These are phyloP conservation scores for Batillaria attramentaria DNA, from an alignment of 1,140 invertebrate genomes.

Conservation along the genomic window DNA sequence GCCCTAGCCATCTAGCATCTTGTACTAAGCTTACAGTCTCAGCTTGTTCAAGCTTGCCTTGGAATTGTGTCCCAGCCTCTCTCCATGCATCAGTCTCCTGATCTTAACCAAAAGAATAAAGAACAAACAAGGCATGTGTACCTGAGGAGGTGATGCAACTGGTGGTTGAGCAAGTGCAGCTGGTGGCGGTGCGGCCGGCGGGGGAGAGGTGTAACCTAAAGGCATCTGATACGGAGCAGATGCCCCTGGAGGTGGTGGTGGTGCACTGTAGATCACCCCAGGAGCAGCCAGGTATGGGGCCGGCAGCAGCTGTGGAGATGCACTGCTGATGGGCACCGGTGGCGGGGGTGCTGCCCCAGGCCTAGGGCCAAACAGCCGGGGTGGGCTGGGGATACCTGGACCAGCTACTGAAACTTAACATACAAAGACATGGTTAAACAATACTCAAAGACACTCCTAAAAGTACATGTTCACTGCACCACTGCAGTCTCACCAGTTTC, in stretches of 20 bases:
- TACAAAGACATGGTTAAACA: neutral
- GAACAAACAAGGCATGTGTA: constrained; percentile 11
- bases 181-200: constrained; percentile 38
- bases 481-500: too few relatives aligned
- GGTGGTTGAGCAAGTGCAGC: constrained; percentile 24
- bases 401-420: constrained; percentile 34
- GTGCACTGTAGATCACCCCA: constrained; percentile 47
- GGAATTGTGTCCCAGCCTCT: neutral
- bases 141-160: constrained; percentile 30
- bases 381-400: constrained; percentile 36
- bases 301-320: constrained; percentile 44
- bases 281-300: constrained; percentile 29
- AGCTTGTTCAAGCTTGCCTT: neutral
- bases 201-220: constrained; percentile 42
- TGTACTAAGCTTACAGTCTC: neutral
- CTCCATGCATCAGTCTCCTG: neutral
- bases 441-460: neutral
- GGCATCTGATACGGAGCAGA: constrained; percentile 37
- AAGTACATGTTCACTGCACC: too few relatives aligned
- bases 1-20: neutral
- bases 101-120: neutral
- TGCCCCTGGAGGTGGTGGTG: constrained; percentile 31
- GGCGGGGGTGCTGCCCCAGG: constrained; percentile 26
- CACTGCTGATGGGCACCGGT: constrained; percentile 34
- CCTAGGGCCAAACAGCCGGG: constrained; percentile 29